Percentiles rank a stretch among this genome's conserved stretches.
These are phyloP conservation scores for Sebastes miniatus DNA, from an alignment of 2,797 vertebrate genomes.

Conservation along the genomic window DNA sequence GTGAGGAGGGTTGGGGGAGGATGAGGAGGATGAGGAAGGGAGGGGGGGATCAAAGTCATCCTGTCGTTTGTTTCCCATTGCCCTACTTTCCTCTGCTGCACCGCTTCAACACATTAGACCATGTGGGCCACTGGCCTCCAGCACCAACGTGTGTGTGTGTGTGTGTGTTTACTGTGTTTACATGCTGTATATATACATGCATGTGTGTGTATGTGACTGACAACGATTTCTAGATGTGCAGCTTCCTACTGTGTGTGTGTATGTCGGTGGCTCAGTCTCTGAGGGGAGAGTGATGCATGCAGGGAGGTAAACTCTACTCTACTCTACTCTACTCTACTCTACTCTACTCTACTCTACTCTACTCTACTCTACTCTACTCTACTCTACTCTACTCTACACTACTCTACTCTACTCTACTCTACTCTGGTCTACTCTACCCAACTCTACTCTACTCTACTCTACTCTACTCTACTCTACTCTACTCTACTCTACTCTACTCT, in stretches of 20 bases:
- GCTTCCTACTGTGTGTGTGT: not conserved
- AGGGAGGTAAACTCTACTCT: slow-evolving; percentile 20
- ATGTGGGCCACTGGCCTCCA: slow-evolving; percentile 53
- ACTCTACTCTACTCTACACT: not conserved
- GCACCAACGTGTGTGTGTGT: slow-evolving; percentile 14
- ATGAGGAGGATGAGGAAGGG: not conserved
- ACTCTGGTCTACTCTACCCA: no score
- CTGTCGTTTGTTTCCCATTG: slow-evolving; percentile 53
- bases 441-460: no score
- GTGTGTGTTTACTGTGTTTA: not conserved
- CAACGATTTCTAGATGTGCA: not conserved
- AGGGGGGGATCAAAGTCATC: slow-evolving; percentile 54
- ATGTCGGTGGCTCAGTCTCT: not conserved
- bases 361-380: no score
- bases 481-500: not conserved
- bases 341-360: no score
- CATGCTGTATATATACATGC: not conserved
- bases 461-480: no score
- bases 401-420: not conserved
- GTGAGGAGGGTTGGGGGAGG: not conserved
- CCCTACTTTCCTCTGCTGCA: slow-evolving; percentile 61
- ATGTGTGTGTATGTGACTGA: not conserved
- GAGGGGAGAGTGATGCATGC: slow-evolving; percentile 5
- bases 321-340: not conserved
- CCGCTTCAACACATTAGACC: slow-evolving; percentile 44